A percentile compares a stretch with the other conserved stretches of the same genome.
Conservation (phyloP, 2,888 invertebrate genomes). For the Cataglyphis altisquamis region DNA sequence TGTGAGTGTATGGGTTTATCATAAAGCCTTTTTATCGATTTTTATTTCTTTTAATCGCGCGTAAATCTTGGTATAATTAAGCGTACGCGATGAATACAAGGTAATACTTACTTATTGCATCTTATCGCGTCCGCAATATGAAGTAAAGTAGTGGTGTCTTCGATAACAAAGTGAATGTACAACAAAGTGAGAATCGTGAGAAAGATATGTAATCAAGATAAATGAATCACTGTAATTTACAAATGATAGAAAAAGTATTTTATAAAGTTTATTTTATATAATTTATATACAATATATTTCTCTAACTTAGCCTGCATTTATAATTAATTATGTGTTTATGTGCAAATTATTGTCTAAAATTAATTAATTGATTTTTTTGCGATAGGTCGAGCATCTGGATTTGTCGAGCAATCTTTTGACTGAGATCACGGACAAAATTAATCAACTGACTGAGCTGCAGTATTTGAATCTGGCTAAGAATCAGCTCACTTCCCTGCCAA, state of each 20-base stretch:
- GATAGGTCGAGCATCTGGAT: slow-evolving; percentile 89
- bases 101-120: neutral
- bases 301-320: neutral
- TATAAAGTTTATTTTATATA: neutral
- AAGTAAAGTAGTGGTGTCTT: neutral
- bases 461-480: slow-evolving; percentile 88
- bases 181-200: slow-evolving; percentile 10
- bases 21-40: neutral
- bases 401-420: slow-evolving; percentile 89
- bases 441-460: slow-evolving; percentile 86
- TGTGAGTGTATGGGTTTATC: slow-evolving; percentile 74
- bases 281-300: neutral
- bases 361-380: slow-evolving; percentile 65
- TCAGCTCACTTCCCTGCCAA: slow-evolving; percentile 87
- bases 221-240: neutral
- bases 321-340: neutral
- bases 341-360: neutral
- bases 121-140: neutral
- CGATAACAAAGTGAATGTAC: slow-evolving; percentile 11
- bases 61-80: neutral
- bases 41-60: neutral
- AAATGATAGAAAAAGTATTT: neutral
- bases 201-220: slow-evolving; percentile 6
- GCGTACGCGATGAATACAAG: neutral
- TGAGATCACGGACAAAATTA: slow-evolving; percentile 86